phyloP scores from a whole-genome alignment of 2,888 invertebrate species.

The Nymphalis urticae region DNA sequence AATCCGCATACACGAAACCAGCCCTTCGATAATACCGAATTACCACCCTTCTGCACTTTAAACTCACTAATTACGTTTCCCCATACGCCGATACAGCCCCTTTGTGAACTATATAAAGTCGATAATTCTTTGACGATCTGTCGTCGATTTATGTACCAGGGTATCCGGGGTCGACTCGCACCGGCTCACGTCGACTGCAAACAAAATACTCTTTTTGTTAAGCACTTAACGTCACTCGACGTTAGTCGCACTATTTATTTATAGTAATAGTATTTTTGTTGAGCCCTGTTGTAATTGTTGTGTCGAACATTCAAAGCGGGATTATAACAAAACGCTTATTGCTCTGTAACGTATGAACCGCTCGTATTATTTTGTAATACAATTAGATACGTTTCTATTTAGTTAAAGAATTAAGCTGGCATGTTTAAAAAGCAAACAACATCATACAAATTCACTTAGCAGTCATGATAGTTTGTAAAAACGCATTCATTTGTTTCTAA shows the following conservation, averaged over 20 bases:
- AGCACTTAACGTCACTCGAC: constrained; percentile 70
- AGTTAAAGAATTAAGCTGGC: not conserved
- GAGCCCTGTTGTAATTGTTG: constrained; percentile 54
- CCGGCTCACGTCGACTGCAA: constrained; percentile 34
- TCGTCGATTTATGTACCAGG: constrained; percentile 17
- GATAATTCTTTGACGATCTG: constrained; percentile 26
- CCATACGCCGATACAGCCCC: constrained; percentile 30
- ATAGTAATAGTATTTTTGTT: constrained; percentile 72
- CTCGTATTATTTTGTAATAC: constrained; percentile 11
- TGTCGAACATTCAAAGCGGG: constrained; percentile 44
- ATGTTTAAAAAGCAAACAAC: too few relatives aligned
- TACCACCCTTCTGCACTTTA: constrained; percentile 43
- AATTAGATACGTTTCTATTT: constrained; percentile 17
- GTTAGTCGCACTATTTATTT: constrained; percentile 67
- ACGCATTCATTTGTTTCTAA: too few relatives aligned
- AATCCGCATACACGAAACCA: constrained; percentile 49
- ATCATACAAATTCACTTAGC: not conserved
- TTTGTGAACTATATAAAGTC: constrained; percentile 36
- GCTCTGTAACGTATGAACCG: not conserved
- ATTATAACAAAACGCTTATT: constrained; percentile 38
- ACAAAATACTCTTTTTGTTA: constrained; percentile 63
- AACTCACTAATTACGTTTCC: constrained; percentile 44
- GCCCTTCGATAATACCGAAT: constrained; percentile 39
- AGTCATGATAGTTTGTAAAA: not conserved
- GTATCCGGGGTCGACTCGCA: constrained; percentile 35